These are phyloP conservation scores for Aegithalos caudatus DNA, from an alignment of 2,113 vertebrate species.

Conservation along the genomic window DNA sequence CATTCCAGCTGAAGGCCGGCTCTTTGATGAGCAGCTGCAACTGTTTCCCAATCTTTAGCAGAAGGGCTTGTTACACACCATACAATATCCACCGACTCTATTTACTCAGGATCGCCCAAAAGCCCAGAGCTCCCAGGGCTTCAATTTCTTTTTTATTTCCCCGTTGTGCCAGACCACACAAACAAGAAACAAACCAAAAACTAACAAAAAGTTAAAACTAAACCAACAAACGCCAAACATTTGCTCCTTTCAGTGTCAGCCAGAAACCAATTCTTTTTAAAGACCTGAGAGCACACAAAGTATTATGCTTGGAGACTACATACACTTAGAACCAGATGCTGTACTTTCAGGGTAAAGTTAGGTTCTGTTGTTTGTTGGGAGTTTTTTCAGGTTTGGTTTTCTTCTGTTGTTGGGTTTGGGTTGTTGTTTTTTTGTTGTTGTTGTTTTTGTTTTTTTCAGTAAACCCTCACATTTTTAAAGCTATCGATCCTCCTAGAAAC, in stretches of 20 bases:
- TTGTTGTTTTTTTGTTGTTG: too few relatives aligned
- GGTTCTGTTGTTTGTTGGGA: not conserved
- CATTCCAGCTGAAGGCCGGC: not conserved
- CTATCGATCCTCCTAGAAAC: not conserved
- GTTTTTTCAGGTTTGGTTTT: not conserved
- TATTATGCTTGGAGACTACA: not conserved
- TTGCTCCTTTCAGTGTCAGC: not conserved
- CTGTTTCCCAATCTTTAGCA: too few relatives aligned
- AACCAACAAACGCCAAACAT: not conserved
- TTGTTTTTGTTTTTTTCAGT: too few relatives aligned
- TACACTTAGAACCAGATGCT: not conserved
- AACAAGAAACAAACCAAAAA: not conserved
- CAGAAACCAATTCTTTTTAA: not conserved
- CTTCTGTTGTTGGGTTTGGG: too few relatives aligned
- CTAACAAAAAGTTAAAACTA: accelerated
- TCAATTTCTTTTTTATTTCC: not conserved
- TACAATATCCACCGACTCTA: accelerated
- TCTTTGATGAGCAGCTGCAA: not conserved
- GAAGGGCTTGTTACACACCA: not conserved
- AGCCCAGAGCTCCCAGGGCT: accelerated
- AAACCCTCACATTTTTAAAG: not conserved
- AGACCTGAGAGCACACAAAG: accelerated
- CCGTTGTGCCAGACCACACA: not conserved
- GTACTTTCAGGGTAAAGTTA: not conserved
- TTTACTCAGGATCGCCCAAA: not conserved